These are phyloP conservation scores for Tachysurus fulvidraco DNA, from an alignment of 2,113 vertebrate species.

Conservation along the genomic window DNA sequence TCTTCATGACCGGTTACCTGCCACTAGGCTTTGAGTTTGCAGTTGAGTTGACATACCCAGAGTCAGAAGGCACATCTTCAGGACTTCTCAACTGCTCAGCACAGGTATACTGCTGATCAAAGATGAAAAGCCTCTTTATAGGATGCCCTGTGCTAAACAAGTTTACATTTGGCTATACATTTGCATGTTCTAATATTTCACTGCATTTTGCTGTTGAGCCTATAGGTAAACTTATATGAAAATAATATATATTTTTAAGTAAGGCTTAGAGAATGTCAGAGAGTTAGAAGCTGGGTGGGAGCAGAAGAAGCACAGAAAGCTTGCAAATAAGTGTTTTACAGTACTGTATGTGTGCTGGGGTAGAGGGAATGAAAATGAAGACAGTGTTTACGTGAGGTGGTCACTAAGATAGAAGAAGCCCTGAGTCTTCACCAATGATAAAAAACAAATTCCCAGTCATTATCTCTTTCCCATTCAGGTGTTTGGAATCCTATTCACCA, in stretches of 20 bases:
- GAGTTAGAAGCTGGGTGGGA: not conserved
- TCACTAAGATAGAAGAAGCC: not conserved
- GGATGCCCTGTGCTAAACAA: not conserved
- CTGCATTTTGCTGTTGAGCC: not conserved
- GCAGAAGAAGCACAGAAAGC: not conserved
- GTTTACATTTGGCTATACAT: not conserved
- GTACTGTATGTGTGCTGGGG: not conserved
- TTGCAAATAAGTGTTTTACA: not conserved
- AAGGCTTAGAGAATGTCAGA: not conserved
- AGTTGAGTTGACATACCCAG: slow-evolving; percentile 91
- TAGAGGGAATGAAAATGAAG: not conserved
- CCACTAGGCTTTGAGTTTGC: slow-evolving; percentile 96
- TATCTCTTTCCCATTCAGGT: slow-evolving; percentile 72
- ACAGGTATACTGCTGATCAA: slow-evolving; percentile 75
- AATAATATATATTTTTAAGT: not conserved
- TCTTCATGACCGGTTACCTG: slow-evolving; percentile 96
- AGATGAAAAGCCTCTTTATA: not conserved
- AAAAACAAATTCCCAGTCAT: not conserved
- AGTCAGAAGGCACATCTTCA: slow-evolving; percentile 93
- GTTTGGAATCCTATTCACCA: slow-evolving; percentile 93
- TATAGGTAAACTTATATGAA: not conserved
- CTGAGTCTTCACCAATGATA: not conserved
- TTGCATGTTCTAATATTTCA: not conserved
- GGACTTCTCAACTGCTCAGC: slow-evolving; percentile 93
- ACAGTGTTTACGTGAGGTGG: not conserved